phyloP scores from a whole-genome alignment of 2,113 vertebrate species.

The Neolamprologus cancellatus region DNA sequence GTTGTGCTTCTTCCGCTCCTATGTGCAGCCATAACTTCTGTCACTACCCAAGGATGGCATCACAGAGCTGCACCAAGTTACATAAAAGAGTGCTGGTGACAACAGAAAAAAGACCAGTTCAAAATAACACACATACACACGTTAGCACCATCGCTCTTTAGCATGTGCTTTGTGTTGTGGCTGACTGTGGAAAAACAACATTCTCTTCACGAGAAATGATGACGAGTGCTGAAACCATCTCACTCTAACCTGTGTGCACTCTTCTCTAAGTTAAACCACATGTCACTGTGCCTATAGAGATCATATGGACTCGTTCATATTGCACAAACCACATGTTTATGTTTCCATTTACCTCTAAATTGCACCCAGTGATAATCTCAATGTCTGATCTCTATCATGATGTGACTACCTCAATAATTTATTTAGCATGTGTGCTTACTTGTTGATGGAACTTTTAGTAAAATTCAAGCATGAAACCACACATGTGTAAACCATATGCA shows the following conservation, averaged over 20 bases:
- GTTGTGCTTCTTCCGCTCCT: background rate
- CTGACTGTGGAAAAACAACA: background rate
- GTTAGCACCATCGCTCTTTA: background rate
- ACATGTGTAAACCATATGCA: constrained; percentile 28
- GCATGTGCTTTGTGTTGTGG: constrained; percentile 32
- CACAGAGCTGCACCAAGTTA: background rate
- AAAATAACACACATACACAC: background rate
- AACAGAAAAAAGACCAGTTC: background rate
- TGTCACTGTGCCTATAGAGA: background rate
- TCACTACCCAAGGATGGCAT: constrained; percentile 45
- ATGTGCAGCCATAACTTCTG: background rate
- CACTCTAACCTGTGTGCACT: constrained; percentile 5
- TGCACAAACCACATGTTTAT: constrained; percentile 48
- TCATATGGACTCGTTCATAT: constrained; percentile 35
- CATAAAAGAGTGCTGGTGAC: background rate
- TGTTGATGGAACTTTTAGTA: background rate
- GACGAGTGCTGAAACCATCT: background rate
- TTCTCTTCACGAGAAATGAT: constrained; percentile 1
- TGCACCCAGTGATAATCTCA: constrained; percentile 5
- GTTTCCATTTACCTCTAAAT: constrained; percentile 38
- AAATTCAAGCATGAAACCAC: constrained; percentile 2
- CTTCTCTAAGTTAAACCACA: constrained; percentile 50
- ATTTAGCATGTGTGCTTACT: background rate
- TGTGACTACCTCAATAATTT: background rate
- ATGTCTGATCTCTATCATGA: background rate